Evolutionary conservation across 1,140 invertebrate species (phyloP).

Genomic region (Agrypnia vestita): DNA sequence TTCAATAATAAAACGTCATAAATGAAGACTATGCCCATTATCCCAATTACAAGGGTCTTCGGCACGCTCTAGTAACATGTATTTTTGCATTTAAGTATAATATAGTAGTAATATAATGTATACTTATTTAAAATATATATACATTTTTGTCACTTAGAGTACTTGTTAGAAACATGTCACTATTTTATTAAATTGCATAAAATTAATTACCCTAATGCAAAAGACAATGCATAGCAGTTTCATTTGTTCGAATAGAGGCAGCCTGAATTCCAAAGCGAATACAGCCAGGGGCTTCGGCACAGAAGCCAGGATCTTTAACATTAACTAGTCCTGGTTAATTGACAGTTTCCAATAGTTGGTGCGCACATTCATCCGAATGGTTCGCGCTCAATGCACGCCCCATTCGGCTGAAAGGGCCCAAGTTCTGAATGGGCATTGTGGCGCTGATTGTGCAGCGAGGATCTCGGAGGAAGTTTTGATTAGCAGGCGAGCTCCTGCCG

Average conservation of each 20-base stretch:
- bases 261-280: background rate
- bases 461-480: slow-evolving; percentile 28
- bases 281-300: background rate
- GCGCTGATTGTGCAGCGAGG: slow-evolving; percentile 5
- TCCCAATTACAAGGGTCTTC: no score
- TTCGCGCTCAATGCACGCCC: background rate
- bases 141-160: no score
- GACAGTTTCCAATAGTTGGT: background rate
- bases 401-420: slow-evolving; percentile 7
- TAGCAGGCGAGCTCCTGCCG: slow-evolving; percentile 2
- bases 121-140: no score
- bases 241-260: background rate
- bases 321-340: background rate
- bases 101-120: no score
- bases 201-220: no score
- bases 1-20: no score
- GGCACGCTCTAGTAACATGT: no score
- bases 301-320: background rate
- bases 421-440: slow-evolving; percentile 36
- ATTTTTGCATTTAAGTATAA: no score
- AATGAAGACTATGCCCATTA: no score
- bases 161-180: no score
- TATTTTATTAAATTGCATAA: no score
- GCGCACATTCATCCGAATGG: slow-evolving; percentile 10
- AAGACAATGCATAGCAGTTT: no score